Conservation (phyloP, 2,888 invertebrate species). For the Lasioglossum morio region DNA sequence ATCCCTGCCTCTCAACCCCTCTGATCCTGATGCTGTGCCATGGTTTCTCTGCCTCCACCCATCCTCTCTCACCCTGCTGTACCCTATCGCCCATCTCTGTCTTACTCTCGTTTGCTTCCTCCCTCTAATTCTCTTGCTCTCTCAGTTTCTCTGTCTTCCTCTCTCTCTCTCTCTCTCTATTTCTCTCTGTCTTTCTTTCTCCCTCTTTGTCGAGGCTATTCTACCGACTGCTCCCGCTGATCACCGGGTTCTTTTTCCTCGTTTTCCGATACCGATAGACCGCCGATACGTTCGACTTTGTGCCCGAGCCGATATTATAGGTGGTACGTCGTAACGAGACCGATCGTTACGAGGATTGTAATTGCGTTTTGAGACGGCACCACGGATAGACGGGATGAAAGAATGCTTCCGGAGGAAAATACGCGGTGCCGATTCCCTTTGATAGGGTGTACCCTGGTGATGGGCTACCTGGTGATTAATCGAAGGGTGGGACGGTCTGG, state of each 20-base stretch:
- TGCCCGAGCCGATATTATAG: constrained; percentile 19
- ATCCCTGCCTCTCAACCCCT: constrained; percentile 9
- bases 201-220: not conserved
- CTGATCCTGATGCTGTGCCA: not conserved
- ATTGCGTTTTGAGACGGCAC: constrained; percentile 35
- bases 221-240: constrained; percentile 16
- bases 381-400: not conserved
- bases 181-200: not conserved
- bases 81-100: not conserved
- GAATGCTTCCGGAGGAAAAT: constrained; percentile 14
- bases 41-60: not conserved
- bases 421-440: not conserved
- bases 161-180: not conserved
- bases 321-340: constrained; percentile 33
- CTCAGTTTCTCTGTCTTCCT: not conserved
- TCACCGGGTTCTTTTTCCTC: constrained; percentile 21
- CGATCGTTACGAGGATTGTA: constrained; percentile 42
- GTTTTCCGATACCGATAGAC: constrained; percentile 12
- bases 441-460: not conserved
- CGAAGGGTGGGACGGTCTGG: not conserved
- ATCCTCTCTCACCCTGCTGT: not conserved
- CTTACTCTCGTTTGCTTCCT: not conserved
- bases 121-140: not conserved
- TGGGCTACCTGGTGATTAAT: not conserved
- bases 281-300: constrained; percentile 25